Conservation (phyloP, 2,797 vertebrate species). For the Acanthurus leucopareius region DNA sequence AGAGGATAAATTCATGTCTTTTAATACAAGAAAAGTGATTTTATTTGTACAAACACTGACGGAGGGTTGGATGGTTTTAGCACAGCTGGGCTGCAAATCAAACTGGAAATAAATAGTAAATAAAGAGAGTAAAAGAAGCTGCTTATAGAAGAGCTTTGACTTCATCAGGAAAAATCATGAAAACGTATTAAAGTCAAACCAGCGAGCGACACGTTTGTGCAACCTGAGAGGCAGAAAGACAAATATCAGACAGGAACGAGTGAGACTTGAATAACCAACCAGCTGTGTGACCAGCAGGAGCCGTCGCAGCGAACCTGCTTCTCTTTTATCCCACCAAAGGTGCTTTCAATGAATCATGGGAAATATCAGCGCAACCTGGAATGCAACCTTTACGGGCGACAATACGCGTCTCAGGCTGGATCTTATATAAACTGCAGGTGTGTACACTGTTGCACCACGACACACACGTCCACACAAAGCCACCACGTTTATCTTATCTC, state of each 20-base stretch:
- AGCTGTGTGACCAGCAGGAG: constrained; percentile 20
- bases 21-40: no score
- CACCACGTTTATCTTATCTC: constrained; percentile 18
- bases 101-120: no score
- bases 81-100: no score
- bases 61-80: no score
- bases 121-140: no score
- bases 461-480: constrained; percentile 29
- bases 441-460: constrained; percentile 35
- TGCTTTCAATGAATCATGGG: constrained; percentile 12
- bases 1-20: no score
- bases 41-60: no score
- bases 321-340: constrained; percentile 29
- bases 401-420: constrained; percentile 17
- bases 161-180: not conserved
- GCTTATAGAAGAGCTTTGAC: not conserved
- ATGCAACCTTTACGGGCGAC: constrained; percentile 28
- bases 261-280: constrained; percentile 39
- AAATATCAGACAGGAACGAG: constrained; percentile 40
- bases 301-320: constrained; percentile 42
- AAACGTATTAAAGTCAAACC: not conserved
- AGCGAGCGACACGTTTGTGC: constrained; percentile 9
- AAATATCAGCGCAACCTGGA: constrained; percentile 30
- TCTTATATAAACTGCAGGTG: not conserved
- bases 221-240: constrained; percentile 40